phyloP scores from a whole-genome alignment of 2,888 invertebrate genomes.

The Eupeodes luniger region DNA sequence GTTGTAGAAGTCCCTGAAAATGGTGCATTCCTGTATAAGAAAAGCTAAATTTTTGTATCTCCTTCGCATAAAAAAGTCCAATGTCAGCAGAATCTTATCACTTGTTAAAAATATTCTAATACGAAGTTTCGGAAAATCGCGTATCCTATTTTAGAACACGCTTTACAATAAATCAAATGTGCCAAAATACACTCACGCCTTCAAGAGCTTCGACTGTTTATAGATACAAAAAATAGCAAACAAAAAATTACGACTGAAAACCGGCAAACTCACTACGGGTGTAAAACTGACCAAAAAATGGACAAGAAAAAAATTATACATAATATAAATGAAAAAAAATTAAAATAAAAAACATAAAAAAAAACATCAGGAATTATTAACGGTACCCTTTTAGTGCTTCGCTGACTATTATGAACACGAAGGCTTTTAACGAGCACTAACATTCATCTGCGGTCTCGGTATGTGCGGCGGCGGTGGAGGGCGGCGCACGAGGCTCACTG shows the following conservation, averaged over 20 bases:
- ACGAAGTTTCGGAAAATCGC: too few species aligned
- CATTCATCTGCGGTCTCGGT: slow-evolving; percentile 58
- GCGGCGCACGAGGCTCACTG: not conserved
- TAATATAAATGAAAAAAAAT: slow-evolving; percentile 20
- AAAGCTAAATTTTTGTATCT: too few species aligned
- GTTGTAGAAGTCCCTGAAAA: too few species aligned
- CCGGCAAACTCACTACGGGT: slow-evolving; percentile 37
- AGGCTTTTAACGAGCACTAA: slow-evolving; percentile 69
- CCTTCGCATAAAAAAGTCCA: too few species aligned
- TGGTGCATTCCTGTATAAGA: too few species aligned
- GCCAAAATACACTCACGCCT: not conserved
- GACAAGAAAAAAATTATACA: slow-evolving; percentile 29
- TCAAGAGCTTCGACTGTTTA: not conserved
- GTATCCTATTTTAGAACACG: too few species aligned
- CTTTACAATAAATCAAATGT: too few species aligned
- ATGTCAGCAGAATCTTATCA: too few species aligned
- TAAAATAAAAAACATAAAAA: slow-evolving; percentile 27
- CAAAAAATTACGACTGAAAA: slow-evolving; percentile 1
- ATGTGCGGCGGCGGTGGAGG: not conserved
- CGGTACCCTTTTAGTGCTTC: slow-evolving; percentile 66
- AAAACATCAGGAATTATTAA: slow-evolving; percentile 55
- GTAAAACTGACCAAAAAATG: slow-evolving; percentile 60
- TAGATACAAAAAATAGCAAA: slow-evolving; percentile 4
- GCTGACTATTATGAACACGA: slow-evolving; percentile 65
- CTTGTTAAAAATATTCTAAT: too few species aligned